Evolutionary conservation across 2,113 vertebrate genomes (phyloP), one percentile per base, ranked within the genome.

Genomic region (Lynx canadensis): DNA sequence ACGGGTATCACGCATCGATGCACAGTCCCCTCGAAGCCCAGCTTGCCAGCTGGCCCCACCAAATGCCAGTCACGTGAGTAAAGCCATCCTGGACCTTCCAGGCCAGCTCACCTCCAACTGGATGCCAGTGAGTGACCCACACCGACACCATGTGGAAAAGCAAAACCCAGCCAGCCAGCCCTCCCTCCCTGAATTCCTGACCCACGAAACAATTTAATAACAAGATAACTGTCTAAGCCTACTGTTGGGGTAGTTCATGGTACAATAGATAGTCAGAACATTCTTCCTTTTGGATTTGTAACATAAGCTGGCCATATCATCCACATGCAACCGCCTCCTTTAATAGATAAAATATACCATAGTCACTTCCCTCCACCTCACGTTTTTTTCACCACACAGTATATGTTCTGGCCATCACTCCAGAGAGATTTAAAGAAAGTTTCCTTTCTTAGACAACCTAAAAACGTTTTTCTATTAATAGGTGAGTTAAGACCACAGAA

Each of bases 401-500:
- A 3, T 69, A 5, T 21, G 15, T n/a, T 65, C 84, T 80, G 60
- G 52, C 52, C 33, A 3, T 38, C 11, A 2, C 27, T 73, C 52
- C 41, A 29, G 15, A 71, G 52, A 31, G 33, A 21, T 36, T 50
- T 33, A 57, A 31, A n/a, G 68, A 41, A 33, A 29, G 71, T 78
- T 94, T 84, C 63, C 84, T 74, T 89, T 57, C 69, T 74, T 80
- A 73, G 84, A 65, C 89, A 66, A 60, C 60, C 63, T 85, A 79
- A 73, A 91, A 78, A 55, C 41, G 27, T 55, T 6, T 41, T 86
- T 94, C 79, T 95, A 27, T 89, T 95, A 68, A 86, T 97, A 85
- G 55, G 33, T 74, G 41, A 92, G 65, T 60, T 66, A 76, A 90
- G 63, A 74, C 50, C 55, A 78, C 29, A 66, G 14, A 14, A 84